phyloP scores from a whole-genome alignment of 2,888 invertebrate species.

The Chymomyza procnemis region DNA sequence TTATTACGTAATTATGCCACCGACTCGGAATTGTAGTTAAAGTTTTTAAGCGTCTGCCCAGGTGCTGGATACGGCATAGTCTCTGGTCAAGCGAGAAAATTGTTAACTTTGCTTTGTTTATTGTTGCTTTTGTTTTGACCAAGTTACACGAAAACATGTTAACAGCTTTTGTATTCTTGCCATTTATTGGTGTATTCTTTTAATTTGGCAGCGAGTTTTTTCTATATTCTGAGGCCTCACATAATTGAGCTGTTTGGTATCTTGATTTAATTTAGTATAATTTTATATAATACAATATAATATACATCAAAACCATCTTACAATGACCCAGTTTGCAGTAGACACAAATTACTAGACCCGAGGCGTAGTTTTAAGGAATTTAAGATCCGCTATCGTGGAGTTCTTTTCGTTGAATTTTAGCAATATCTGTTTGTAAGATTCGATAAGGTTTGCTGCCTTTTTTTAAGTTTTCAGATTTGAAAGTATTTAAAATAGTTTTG shows the following conservation, averaged over 20 bases:
- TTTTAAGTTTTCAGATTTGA: too few species aligned
- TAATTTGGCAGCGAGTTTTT: neutral
- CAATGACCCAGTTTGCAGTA: slow-evolving; percentile 28
- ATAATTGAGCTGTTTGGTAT: slow-evolving; percentile 65
- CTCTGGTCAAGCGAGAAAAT: neutral
- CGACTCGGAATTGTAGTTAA: slow-evolving; percentile 6
- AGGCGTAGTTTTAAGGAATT: neutral
- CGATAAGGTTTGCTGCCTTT: too few species aligned
- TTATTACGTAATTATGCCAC: slow-evolving; percentile 56
- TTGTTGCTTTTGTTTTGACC: neutral
- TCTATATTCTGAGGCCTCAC: neutral
- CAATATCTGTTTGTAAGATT: neutral
- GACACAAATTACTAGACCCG: neutral
- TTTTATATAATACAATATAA: slow-evolving; percentile 48
- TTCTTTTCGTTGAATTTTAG: neutral
- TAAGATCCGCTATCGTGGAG: neutral
- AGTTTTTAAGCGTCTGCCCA: neutral
- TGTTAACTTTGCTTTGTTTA: neutral
- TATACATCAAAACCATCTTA: slow-evolving; percentile 50
- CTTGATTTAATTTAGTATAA: slow-evolving; percentile 71
- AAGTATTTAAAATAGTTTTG: too few species aligned
- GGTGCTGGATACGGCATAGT: neutral
- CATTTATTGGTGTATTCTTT: slow-evolving; percentile 12
- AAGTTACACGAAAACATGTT: neutral
- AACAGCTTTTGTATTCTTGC: neutral